phyloP scores from a whole-genome alignment of 2,113 vertebrate genomes.

The Anoplopoma fimbria region DNA sequence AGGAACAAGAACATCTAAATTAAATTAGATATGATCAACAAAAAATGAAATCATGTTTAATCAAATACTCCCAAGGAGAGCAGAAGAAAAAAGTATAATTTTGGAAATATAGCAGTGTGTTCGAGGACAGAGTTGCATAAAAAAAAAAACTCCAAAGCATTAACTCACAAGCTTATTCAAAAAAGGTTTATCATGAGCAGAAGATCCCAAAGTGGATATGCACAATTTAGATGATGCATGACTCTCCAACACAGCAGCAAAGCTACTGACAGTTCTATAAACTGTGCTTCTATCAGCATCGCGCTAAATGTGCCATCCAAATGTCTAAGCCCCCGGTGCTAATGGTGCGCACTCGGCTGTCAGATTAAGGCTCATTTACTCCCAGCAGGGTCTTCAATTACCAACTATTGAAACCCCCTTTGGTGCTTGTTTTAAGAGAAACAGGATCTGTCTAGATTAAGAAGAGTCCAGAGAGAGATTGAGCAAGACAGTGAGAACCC shows the following conservation, averaged over 20 bases:
- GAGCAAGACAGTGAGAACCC: background rate
- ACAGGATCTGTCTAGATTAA: slow-evolving; percentile 56
- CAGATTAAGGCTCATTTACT: slow-evolving; percentile 82
- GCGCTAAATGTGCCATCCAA: slow-evolving; percentile 50
- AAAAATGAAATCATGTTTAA: slow-evolving; percentile 23
- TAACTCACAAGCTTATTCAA: slow-evolving; percentile 33
- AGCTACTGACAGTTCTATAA: slow-evolving; percentile 42
- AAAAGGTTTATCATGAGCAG: slow-evolving; percentile 26
- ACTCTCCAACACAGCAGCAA: background rate
- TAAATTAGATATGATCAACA: slow-evolving; percentile 11
- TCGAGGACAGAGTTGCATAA: slow-evolving; percentile 12
- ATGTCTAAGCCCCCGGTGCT: slow-evolving; percentile 60
- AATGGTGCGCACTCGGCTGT: slow-evolving; percentile 75
- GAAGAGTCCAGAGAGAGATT: slow-evolving; percentile 19
- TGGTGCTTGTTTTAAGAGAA: slow-evolving; percentile 63
- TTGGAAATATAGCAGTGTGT: too few species aligned
- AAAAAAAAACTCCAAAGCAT: slow-evolving; percentile 34
- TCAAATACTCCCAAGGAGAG: background rate
- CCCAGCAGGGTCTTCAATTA: slow-evolving; percentile 83
- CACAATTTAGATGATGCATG: background rate
- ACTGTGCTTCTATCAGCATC: slow-evolving; percentile 47
- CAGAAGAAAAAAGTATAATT: too few species aligned
- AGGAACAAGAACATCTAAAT: slow-evolving; percentile 17
- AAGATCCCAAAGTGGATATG: slow-evolving; percentile 22
- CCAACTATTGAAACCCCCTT: slow-evolving; percentile 77